Conservation (phyloP, 92 coral and sea anemone species). For the Pocillopora grandis region DNA sequence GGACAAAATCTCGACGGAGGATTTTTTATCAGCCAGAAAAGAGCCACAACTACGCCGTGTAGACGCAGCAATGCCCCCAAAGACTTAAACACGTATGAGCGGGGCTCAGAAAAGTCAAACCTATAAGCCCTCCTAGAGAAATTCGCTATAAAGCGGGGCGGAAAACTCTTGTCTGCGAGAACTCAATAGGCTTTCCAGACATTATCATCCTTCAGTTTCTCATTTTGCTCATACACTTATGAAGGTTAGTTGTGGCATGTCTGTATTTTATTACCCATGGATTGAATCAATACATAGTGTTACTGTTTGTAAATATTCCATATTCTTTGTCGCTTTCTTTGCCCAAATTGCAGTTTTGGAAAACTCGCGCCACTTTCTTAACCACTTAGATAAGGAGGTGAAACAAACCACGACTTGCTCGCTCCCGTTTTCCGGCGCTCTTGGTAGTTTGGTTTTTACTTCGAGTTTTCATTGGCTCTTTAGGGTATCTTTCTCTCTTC, state of each 20-base stretch:
- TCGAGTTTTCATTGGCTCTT: too few relatives aligned
- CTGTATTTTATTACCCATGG: not conserved
- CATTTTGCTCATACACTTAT: constrained; percentile 73
- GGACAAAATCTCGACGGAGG: not conserved
- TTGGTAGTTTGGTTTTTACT: too few relatives aligned
- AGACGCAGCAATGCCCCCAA: constrained; percentile 23
- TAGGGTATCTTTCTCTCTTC: too few relatives aligned
- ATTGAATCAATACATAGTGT: not conserved
- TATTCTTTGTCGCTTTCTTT: too few relatives aligned
- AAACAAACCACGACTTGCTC: too few relatives aligned
- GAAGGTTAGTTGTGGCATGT: constrained; percentile 51
- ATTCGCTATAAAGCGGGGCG: constrained; percentile 88
- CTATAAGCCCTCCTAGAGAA: constrained; percentile 74
- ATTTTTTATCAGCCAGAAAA: not conserved
- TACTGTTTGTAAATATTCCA: too few relatives aligned
- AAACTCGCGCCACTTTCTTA: too few relatives aligned
- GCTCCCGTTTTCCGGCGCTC: too few relatives aligned
- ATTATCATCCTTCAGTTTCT: constrained; percentile 93
- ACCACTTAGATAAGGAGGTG: too few relatives aligned
- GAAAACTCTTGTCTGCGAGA: constrained; percentile 93
- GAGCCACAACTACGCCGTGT: not conserved
- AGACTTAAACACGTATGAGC: not conserved
- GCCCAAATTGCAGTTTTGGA: too few relatives aligned
- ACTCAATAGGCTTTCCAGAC: constrained; percentile 69
- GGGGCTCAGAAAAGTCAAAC: constrained; percentile 11